Base-by-base conservation (phyloP, 1,140 invertebrate genomes). In the Alviniconcha marisindica region DNA sequence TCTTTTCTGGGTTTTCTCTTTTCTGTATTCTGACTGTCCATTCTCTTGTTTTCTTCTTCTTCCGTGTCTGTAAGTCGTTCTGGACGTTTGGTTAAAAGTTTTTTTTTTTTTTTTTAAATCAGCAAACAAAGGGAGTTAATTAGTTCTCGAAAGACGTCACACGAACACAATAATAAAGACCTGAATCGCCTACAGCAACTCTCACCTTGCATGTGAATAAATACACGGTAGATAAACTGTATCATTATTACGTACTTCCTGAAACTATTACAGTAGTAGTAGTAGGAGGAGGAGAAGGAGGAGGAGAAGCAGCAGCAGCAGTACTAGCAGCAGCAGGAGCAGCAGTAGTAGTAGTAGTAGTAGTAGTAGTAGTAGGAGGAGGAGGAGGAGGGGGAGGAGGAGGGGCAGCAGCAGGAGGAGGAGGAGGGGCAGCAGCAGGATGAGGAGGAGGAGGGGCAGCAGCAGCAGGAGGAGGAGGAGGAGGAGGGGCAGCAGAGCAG, bases 341-440 rank as follows among this genome's bases (percentile, higher is more conserved):
- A 51, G 48, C 48, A 51, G 48, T 51, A 69, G 66, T 69, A 69
- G 66, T 69, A 69, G 66, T 69, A 69, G 66, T 69, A 69, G 66
- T 69, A 69, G 66, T 69, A 69, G 66, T 69, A 69, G 66, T 69
- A 69, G 66, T 69, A 69, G 33, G 7, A 69, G 66, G 7, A 69
- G 66, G 7, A 69, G 66, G 7, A 69, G 66, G 7, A 69, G 66
- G 7, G n/a, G 66, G 7, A 69, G 66, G 7, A 69, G 66, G 7
- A 69, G 66, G 7, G n/a, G 66, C n/a, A 69, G 66, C n/a, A 69
- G 66, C n/a, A 69, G 66, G 7, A 69, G 66, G 7, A 69, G 66
- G 7, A 69, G 66, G 7, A 69, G 66, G 7, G n/a, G 33, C n/a
- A 69, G 66, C n/a, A 69, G 66, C n/a, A 69, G 66, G 7, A 69